phyloP scores from a whole-genome alignment of 2,888 invertebrate genomes.

The Macrophya alboannulata region DNA sequence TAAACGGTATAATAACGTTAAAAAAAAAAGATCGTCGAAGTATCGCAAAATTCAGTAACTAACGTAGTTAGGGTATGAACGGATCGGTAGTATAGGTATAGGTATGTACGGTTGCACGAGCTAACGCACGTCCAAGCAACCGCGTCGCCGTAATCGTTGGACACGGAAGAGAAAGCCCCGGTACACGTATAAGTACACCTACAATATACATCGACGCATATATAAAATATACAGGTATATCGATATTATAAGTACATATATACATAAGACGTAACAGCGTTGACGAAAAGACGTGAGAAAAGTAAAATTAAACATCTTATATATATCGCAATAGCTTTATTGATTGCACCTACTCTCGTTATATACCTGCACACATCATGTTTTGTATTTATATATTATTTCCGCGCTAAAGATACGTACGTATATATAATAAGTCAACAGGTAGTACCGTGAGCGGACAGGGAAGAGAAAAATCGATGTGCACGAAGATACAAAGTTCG shows the following conservation, averaged over 20 bases:
- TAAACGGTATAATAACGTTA: neutral
- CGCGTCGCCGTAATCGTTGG: constrained; percentile 51
- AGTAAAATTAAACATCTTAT: constrained; percentile 37
- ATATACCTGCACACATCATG: constrained; percentile 4
- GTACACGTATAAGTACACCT: neutral
- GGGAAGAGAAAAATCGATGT: neutral
- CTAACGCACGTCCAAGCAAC: constrained; percentile 44
- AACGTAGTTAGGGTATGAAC: neutral
- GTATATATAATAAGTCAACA: neutral
- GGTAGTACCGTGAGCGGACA: neutral
- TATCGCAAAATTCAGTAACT: neutral
- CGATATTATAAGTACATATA: neutral
- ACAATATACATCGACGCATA: neutral
- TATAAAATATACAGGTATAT: neutral
- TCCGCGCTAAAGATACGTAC: neutral
- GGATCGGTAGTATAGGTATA: neutral
- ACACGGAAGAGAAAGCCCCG: constrained; percentile 52
- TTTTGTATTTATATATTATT: constrained; percentile 8
- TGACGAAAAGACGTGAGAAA: constrained; percentile 30
- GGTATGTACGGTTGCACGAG: constrained; percentile 36
- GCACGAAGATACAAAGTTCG: neutral
- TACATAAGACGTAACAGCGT: neutral
- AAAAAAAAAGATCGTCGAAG: neutral
- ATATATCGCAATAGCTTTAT: constrained; percentile 20
- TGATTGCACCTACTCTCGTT: neutral